phyloP scores from a whole-genome alignment of 2,888 invertebrate genomes.

The Trilocha varians region DNA sequence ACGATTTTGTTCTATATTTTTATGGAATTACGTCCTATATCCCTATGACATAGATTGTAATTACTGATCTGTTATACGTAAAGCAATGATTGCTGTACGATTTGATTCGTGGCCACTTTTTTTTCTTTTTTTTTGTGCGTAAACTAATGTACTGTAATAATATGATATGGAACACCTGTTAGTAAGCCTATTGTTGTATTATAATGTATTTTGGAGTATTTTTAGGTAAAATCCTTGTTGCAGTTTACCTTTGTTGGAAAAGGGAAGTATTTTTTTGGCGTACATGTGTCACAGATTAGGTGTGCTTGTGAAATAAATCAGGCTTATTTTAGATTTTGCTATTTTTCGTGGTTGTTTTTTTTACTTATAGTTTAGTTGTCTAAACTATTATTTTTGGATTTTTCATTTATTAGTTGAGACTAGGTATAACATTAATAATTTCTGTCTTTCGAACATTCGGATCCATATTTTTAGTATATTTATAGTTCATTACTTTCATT shows the following conservation, averaged over 20 bases:
- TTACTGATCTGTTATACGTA: constrained; percentile 60
- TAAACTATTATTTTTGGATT: too few species aligned
- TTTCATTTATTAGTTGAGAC: too few species aligned
- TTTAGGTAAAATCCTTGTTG: constrained; percentile 12
- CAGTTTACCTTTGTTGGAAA: constrained; percentile 10
- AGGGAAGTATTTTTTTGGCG: constrained; percentile 1
- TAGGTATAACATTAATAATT: too few species aligned
- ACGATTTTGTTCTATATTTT: constrained; percentile 29
- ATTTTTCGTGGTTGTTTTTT: too few species aligned
- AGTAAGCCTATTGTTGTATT: constrained; percentile 55
- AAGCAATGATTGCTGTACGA: constrained; percentile 70
- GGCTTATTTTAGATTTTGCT: too few species aligned
- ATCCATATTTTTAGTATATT: too few species aligned
- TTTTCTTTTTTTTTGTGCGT: constrained; percentile 42
- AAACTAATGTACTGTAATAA: constrained; percentile 67
- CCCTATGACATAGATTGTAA: constrained; percentile 23
- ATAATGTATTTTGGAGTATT: constrained; percentile 36
- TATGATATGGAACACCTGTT: constrained; percentile 66
- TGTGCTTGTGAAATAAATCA: background rate
- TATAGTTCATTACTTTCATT: too few species aligned
- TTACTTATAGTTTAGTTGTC: too few species aligned
- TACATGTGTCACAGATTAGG: background rate
- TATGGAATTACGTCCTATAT: constrained; percentile 24
- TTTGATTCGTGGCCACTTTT: constrained; percentile 59
- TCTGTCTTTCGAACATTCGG: too few species aligned